Evolutionary conservation across 2,797 vertebrate species (phyloP).

Genomic region (Poecilia gillii): DNA sequence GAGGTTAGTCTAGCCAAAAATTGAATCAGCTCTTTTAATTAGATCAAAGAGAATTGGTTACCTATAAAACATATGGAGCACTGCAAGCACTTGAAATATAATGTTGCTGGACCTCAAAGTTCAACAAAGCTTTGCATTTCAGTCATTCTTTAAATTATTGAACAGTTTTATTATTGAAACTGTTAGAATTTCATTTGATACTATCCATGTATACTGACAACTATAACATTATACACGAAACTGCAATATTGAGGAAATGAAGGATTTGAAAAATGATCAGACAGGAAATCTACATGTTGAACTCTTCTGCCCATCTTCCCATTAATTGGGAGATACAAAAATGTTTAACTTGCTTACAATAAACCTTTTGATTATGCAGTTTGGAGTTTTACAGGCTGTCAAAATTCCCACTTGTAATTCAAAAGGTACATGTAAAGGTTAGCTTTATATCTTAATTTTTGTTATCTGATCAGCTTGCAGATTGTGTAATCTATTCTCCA

Average conservation of each 20-base stretch:
- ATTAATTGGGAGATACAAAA: neutral
- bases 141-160: neutral
- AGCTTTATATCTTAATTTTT: neutral
- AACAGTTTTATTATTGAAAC: neutral
- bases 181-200: neutral
- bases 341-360: neutral
- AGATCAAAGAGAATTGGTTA: slow-evolving; percentile 4
- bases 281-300: neutral
- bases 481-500: neutral
- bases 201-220: neutral
- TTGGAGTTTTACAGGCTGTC: neutral
- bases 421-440: neutral
- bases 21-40: slow-evolving; percentile 2
- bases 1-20: slow-evolving; percentile 17
- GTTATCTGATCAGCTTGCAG: neutral
- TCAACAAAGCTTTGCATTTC: neutral
- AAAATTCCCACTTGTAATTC: neutral
- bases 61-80: neutral
- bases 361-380: neutral
- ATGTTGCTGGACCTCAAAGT: neutral
- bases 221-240: too few species aligned
- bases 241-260: neutral
- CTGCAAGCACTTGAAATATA: neutral
- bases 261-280: neutral
- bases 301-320: neutral